Percentiles rank a stretch among this genome's conserved stretches.
Conservation (phyloP, 2,113 vertebrate species). For the Dascyllus trimaculatus region DNA sequence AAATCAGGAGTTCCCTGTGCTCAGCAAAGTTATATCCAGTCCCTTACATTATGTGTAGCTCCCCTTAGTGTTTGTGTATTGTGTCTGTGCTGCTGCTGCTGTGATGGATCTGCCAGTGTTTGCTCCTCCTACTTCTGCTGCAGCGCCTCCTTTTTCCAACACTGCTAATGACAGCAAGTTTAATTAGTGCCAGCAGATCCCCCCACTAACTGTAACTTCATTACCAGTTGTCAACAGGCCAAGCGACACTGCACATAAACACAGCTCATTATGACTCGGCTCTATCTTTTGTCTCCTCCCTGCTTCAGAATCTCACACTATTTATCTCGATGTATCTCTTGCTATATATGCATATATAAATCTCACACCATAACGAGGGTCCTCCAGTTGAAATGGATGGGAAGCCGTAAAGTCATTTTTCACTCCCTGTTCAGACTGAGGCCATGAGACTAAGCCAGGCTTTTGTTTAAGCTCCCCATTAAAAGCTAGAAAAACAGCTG, state of each 20-base stretch:
- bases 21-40: slow-evolving; percentile 35
- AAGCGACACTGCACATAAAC: slow-evolving; percentile 84
- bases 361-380: slow-evolving; percentile 69
- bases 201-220: slow-evolving; percentile 84
- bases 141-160: slow-evolving; percentile 82
- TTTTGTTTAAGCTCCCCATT: slow-evolving; percentile 45
- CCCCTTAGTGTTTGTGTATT: slow-evolving; percentile 33
- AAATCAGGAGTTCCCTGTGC: slow-evolving; percentile 45
- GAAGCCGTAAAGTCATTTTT: slow-evolving; percentile 72
- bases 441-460: slow-evolving; percentile 38
- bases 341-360: slow-evolving; percentile 65
- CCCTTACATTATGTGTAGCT: slow-evolving; percentile 29
- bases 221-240: slow-evolving; percentile 85
- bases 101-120: slow-evolving; percentile 66
- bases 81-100: slow-evolving; percentile 24
- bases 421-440: slow-evolving; percentile 61
- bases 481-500: slow-evolving; percentile 32
- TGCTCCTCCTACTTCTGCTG: slow-evolving; percentile 62
- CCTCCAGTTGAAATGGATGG: slow-evolving; percentile 67
- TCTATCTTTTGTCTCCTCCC: slow-evolving; percentile 72
- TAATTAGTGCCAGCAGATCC: slow-evolving; percentile 87
- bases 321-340: slow-evolving; percentile 61
- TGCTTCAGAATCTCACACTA: slow-evolving; percentile 48
- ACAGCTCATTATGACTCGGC: slow-evolving; percentile 83
- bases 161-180: slow-evolving; percentile 89